phyloP scores from a whole-genome alignment of 1,140 invertebrate species.

The Vanessa tameamea region DNA sequence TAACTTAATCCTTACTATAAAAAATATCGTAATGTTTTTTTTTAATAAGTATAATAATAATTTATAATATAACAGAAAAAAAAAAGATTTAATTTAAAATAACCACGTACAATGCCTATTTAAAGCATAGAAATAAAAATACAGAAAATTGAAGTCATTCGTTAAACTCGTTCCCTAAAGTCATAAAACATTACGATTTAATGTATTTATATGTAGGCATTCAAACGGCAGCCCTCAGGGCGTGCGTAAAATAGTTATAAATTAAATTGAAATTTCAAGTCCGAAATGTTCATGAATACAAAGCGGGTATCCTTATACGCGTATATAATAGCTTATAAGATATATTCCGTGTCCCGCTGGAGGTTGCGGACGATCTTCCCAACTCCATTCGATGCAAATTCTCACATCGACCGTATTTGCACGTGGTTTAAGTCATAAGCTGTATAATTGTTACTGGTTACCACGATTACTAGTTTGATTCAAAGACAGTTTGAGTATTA shows the following conservation, averaged over 20 bases:
- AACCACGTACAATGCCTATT: neutral
- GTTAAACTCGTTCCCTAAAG: neutral
- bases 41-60: conserved; percentile 1
- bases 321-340: conserved; percentile 41
- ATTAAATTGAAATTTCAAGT: conserved; percentile 29
- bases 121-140: neutral
- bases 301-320: conserved; percentile 30
- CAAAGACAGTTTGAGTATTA: no score
- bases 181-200: conserved; percentile 6
- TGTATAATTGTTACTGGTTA: neutral
- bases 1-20: no score
- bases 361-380: conserved; percentile 53
- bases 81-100: neutral
- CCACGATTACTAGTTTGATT: no score
- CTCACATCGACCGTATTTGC: conserved; percentile 61
- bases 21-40: no score
- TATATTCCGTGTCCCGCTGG: conserved; percentile 39
- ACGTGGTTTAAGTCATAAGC: conserved; percentile 35
- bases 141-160: neutral
- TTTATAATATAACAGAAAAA: neutral
- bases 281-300: conserved; percentile 29
- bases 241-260: conserved; percentile 22
- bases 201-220: conserved; percentile 11
- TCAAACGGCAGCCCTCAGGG: conserved; percentile 5
- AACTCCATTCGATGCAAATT: conserved; percentile 76